Evolutionary conservation across 2,113 vertebrate genomes (phyloP).

Genomic region (Xiphophorus maculatus): DNA sequence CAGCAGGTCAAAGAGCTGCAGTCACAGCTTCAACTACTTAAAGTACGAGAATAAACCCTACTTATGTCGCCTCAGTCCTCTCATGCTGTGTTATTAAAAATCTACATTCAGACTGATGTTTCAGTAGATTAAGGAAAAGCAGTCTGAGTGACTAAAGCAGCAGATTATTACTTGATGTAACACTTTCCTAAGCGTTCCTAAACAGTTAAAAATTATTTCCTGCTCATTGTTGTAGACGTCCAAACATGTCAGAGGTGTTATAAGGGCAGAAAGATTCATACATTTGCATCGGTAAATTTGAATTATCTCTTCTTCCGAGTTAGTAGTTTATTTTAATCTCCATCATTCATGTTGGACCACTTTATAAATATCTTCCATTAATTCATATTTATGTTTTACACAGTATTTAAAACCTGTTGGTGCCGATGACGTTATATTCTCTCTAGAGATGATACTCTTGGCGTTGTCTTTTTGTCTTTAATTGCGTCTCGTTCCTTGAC

Average conservation of each 20-base stretch:
- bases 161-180: not conserved
- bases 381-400: too few species aligned
- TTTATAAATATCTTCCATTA: too few species aligned
- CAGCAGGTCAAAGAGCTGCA: conserved; percentile 71
- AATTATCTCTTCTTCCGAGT: too few species aligned
- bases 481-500: not conserved
- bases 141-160: conserved; percentile 30
- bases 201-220: not conserved
- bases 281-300: too few species aligned
- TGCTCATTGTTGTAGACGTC: not conserved
- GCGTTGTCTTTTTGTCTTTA: not conserved
- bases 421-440: too few species aligned
- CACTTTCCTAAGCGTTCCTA: not conserved
- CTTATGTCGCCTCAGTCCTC: not conserved
- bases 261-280: too few species aligned
- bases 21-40: conserved; percentile 67
- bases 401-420: too few species aligned
- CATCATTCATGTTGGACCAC: too few species aligned
- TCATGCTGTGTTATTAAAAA: not conserved
- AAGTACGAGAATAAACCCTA: conserved; percentile 65
- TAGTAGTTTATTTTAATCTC: too few species aligned
- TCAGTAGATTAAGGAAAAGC: not conserved
- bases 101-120: not conserved
- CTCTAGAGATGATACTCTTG: too few species aligned
- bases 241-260: not conserved